Base-by-base conservation (phyloP, 2,113 vertebrate genomes). In the Albula goreensis region DNA sequence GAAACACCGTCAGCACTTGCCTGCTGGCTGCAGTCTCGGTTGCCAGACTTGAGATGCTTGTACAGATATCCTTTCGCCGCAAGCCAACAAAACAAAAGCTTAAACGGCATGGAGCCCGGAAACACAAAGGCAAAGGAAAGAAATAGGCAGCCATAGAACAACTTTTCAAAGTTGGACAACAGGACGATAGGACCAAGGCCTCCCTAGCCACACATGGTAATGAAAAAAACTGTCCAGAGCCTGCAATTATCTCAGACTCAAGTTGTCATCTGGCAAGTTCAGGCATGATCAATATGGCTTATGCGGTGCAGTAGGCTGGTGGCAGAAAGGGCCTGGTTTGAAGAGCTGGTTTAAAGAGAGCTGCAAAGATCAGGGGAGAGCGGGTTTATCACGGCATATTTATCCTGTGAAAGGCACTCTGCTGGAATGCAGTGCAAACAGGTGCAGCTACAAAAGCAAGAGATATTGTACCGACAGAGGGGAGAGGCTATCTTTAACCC, bases 361-460 rank as follows among this genome's bases (percentile, higher is more conserved):
- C n/a, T 74, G 22, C n/a, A 31, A 74, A 74, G 10, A 10, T n/a
- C n/a, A 31, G n/a, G 70, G 31, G 19, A 70, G 25, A 74, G n/a
- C 22, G 2, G 70, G 31, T 31, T 74, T 74, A 66, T 66, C 22
- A 66, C 15, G 17, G 60, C 60, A 66, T 74, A 74, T 11, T 31
- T 31, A 74, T 74, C 31, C 5, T 31, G 70, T n/a, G 2, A 74
- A 74, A 74, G 70, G 22, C 22, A 3, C 1, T n/a, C 63, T n/a
- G 63, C 63, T 70, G 63, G 63, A 70, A 74, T n/a, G 70, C 70
- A 74, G 22, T 8, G 70, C n/a, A 74, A 74, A 74, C 22, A 74
- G 70, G 70, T 74, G 22, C 9, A 10, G n/a, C 19, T 89, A 89
- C 90, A 85, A 81, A 85, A 56, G 52, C 51, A 74, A 31, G 10